Conservation (phyloP, 2,797 vertebrate species). For the Pipistrellus pipistrellus region DNA sequence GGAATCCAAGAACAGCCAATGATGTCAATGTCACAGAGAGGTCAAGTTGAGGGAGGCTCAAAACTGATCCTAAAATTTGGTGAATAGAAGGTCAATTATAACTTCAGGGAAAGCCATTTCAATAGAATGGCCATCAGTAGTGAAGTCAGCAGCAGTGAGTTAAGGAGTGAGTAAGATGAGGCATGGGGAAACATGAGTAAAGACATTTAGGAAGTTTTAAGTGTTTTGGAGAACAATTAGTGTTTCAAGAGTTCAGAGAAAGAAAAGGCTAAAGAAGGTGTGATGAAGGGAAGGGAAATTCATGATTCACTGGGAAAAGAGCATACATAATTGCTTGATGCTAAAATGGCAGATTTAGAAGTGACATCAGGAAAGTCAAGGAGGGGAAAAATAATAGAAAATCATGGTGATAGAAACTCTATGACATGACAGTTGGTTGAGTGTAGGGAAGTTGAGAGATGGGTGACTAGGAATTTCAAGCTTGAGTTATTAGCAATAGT, state of each 20-base stretch:
- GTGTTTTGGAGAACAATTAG: neutral
- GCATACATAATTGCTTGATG: neutral
- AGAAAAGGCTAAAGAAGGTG: neutral
- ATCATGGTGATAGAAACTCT: neutral
- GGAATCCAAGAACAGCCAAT: neutral
- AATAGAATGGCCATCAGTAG: neutral
- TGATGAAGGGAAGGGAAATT: neutral
- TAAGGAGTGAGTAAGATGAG: neutral
- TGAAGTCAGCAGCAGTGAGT: conserved; percentile 3
- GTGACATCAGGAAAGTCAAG: neutral
- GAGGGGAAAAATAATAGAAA: neutral
- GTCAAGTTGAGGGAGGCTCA: neutral
- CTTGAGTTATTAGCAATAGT: neutral
- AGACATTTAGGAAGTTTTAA: neutral
- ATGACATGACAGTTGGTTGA: neutral
- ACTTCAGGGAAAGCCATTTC: conserved; percentile 32
- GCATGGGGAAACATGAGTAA: neutral
- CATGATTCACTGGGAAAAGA: neutral
- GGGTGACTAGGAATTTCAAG: neutral
- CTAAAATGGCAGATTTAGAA: neutral
- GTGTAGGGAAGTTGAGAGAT: neutral
- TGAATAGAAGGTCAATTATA: conserved; percentile 57
- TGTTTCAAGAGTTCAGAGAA: conserved; percentile 9
- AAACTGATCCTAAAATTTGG: conserved; percentile 33
- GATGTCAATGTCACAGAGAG: neutral